Conservation (phyloP, 2,888 invertebrate species). For the Phyto melanocephala region DNA sequence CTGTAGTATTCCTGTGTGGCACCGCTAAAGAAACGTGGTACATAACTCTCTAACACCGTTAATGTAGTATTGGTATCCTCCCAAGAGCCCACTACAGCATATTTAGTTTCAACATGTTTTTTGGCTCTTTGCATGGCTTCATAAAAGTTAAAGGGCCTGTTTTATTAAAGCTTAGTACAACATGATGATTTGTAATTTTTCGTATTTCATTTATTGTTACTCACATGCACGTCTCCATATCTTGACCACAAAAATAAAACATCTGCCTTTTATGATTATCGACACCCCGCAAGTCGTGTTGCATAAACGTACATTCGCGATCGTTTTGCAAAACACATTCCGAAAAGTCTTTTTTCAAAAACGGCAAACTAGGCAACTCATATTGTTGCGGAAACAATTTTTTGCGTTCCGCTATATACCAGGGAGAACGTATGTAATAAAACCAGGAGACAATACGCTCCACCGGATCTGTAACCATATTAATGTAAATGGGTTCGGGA, state of each 20-base stretch:
- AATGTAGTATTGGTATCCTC: conserved; percentile 92
- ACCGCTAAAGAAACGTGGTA: conserved; percentile 86
- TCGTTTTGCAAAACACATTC: conserved; percentile 89
- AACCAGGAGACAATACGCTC: conserved; percentile 95
- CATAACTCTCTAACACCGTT: conserved; percentile 87
- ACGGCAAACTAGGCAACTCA: conserved; percentile 79
- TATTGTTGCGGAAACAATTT: conserved; percentile 67
- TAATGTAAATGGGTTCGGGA: conserved; percentile 91
- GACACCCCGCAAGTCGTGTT: conserved; percentile 86
- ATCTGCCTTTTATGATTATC: conserved; percentile 91
- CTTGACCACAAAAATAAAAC: conserved; percentile 91
- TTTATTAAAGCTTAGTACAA: neutral
- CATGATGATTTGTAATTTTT: neutral
- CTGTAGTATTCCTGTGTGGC: conserved; percentile 87
- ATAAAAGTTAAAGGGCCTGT: conserved; percentile 89
- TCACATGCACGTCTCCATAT: conserved; percentile 82
- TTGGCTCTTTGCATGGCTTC: conserved; percentile 90
- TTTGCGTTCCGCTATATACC: conserved; percentile 90
- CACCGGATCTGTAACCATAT: conserved; percentile 91
- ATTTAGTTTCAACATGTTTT: conserved; percentile 88
- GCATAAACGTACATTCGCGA: conserved; percentile 87
- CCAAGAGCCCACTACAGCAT: conserved; percentile 91
- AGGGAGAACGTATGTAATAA: conserved; percentile 92
- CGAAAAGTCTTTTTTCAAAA: conserved; percentile 92
- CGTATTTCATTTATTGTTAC: conserved; percentile 77